Percentiles rank a stretch among this genome's conserved stretches.
phyloP scores from a whole-genome alignment of 2,888 invertebrate genomes.

The Drosophila neoperkinsi region DNA sequence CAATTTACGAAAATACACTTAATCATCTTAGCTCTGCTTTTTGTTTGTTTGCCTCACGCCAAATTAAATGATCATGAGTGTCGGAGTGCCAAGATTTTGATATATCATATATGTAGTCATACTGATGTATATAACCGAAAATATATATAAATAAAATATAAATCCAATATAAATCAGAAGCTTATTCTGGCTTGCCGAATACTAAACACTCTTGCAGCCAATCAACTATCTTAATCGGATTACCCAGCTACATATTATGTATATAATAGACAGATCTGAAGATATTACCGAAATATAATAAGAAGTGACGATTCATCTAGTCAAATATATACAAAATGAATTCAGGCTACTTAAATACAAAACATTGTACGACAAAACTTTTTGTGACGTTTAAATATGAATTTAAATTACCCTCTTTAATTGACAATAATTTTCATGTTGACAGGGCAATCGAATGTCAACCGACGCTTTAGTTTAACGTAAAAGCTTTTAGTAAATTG shows the following conservation, averaged over 20 bases:
- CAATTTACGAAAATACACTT: constrained; percentile 60
- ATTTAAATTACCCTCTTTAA: constrained; percentile 40
- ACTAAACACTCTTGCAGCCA: neutral
- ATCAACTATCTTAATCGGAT: neutral
- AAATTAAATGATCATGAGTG: constrained; percentile 70
- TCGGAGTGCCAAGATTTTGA: constrained; percentile 58
- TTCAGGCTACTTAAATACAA: neutral
- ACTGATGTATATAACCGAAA: neutral
- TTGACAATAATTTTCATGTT: constrained; percentile 54
- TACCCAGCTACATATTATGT: neutral
- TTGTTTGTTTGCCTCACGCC: constrained; percentile 38
- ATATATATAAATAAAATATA: neutral
- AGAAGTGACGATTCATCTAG: neutral
- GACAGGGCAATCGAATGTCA: constrained; percentile 67
- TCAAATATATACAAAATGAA: neutral
- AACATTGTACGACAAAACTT: neutral
- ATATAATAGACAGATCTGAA: neutral
- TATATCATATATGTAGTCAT: constrained; percentile 2
- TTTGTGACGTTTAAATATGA: neutral
- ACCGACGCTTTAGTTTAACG: constrained; percentile 41
- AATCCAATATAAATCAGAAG: neutral
- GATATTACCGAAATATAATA: neutral
- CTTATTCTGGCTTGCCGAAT: neutral
- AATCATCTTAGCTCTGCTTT: constrained; percentile 39
- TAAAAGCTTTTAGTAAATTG: constrained; percentile 34